Percentiles rank a stretch among this genome's conserved stretches.
Conservation (phyloP, 2,113 vertebrate species). For the Aplodontia rufa region DNA sequence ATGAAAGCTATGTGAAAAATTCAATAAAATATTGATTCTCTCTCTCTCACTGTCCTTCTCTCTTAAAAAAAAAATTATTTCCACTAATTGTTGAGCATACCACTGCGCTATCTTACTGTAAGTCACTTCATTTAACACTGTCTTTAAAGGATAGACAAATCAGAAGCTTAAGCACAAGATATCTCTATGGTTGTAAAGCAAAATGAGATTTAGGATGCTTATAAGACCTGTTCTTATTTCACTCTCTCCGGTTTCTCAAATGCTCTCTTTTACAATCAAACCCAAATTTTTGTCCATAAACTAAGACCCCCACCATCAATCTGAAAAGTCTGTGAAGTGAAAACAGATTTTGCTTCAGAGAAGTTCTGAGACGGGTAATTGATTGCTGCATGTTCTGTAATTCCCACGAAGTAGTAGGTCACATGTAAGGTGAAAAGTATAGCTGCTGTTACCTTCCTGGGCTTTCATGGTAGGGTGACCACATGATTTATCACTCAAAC, state of each 20-base stretch:
- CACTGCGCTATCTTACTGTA: background rate
- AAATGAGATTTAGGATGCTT: background rate
- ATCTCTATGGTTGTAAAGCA: background rate
- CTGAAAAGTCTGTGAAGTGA: background rate
- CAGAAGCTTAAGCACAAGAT: background rate
- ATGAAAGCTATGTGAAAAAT: no score
- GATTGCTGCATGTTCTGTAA: background rate
- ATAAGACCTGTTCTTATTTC: background rate
- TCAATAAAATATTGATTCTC: no score
- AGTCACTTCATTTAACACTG: background rate
- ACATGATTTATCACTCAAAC: background rate
- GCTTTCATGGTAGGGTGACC: background rate
- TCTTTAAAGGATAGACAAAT: slow-evolving; percentile 20
- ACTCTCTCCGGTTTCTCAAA: background rate
- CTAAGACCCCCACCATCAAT: background rate
- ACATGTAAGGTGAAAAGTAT: background rate
- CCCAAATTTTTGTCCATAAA: slow-evolving; percentile 21
- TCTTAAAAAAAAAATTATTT: no score
- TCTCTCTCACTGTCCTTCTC: no score
- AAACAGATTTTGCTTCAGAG: background rate
- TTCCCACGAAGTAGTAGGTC: background rate
- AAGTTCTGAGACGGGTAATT: background rate
- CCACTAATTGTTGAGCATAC: background rate
- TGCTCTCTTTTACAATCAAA: slow-evolving; percentile 18
- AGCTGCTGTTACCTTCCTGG: background rate